Conservation (phyloP, 2,888 invertebrate species). For the Hoplodrina ambigua region DNA sequence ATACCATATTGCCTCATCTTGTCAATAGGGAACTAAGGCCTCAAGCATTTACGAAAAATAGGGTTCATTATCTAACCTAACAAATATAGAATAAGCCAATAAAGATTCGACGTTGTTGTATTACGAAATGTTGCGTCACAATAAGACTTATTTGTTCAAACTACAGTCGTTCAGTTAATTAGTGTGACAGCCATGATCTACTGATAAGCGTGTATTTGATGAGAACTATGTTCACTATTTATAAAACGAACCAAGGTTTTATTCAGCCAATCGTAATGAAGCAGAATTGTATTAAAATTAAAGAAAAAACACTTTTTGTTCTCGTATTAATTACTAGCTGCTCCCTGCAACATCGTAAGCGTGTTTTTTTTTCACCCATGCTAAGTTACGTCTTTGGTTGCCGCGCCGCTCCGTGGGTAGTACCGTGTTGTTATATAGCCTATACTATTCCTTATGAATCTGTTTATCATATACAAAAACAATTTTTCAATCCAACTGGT, state of each 20-base stretch:
- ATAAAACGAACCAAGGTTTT: background rate
- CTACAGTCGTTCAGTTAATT: background rate
- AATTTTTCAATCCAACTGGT: no score
- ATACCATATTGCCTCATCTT: background rate
- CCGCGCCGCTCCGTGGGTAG: no score
- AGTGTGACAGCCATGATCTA: background rate
- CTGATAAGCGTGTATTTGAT: constrained; percentile 28
- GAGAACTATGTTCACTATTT: background rate
- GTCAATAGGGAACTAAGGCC: background rate
- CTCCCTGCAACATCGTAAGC: no score
- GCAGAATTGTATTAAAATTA: no score
- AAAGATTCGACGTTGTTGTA: background rate
- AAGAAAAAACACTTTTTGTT: no score
- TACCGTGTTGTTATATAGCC: no score
- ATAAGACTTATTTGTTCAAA: constrained; percentile 6
- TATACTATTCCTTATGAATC: no score
- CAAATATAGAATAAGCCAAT: constrained; percentile 11
- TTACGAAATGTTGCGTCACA: constrained; percentile 29
- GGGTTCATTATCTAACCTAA: background rate
- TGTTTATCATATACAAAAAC: no score
- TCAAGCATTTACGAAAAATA: constrained; percentile 5
- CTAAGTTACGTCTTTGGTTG: no score
- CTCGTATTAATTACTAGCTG: no score
- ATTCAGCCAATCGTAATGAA: no score
- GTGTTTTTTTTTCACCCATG: no score